Base-by-base conservation (phyloP, 2,113 vertebrate genomes). In the Hippolais icterina region DNA sequence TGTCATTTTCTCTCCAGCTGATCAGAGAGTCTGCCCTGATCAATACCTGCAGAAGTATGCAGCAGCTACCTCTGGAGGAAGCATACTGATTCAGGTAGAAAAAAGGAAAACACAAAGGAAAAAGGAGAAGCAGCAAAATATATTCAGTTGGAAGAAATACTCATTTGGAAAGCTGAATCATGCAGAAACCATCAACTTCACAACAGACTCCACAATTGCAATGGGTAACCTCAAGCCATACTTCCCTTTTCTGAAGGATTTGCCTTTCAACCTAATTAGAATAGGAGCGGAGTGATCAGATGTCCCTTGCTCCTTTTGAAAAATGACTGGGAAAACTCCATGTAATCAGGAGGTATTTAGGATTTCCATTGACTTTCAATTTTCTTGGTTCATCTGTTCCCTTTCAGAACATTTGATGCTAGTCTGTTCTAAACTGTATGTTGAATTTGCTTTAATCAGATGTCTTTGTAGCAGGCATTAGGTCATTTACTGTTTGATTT, bases 351-450 rank as follows among this genome's bases (percentile, higher is more conserved):
- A 90, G 70, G 70, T 85, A 96, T 94, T 94, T 96, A 93, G 91
- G 90, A 92, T 94, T 96, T 92, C 85, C 79, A 83, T 69, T 95
- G 93, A 96, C 84, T 96, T 95, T 88, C 91, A 89, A 70, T 96
- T 96, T 91, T 88, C 74, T 54, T 90, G 79, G 82, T 95, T 97
- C 89, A 95, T 95, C 91, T 96, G 29, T 59, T 97, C 75, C 78
- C 63, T 96, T 95, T 97, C 89, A 95, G 70, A 95, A 61, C 4
- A 0, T 91, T 95, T 97, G 84, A 96, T 85, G 84, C 59, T 88
- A 77, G 84, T 72, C 89, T 96, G 50, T 69, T 96, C 91, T 95
- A 92, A 96, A 91, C 59, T 80, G 71, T 93, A 75, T 83, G 75
- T 96, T 95, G 89, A 91, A 83, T 97, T 93, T 61, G 17, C 84